Evolutionary conservation across 1,140 invertebrate genomes (phyloP).

Genomic region (Listronotus bonariensis): DNA sequence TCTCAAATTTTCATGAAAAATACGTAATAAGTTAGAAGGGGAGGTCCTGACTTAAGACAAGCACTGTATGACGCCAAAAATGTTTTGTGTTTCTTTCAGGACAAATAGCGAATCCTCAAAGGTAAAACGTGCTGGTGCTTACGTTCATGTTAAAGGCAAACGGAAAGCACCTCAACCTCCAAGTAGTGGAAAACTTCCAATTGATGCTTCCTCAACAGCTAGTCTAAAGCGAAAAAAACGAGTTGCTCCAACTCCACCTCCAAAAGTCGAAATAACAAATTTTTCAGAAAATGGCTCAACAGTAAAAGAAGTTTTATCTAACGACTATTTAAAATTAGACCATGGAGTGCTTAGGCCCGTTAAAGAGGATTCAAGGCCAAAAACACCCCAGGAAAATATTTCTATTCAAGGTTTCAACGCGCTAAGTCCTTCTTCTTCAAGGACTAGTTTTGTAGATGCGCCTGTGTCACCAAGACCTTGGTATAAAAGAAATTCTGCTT

Average conservation of each 20-base stretch:
- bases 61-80: too few relatives aligned
- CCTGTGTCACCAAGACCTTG: slow-evolving; percentile 65
- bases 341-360: slow-evolving; percentile 55
- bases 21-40: too few relatives aligned
- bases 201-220: slow-evolving; percentile 40
- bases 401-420: not conserved
- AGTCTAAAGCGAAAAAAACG: slow-evolving; percentile 62
- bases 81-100: slow-evolving; percentile 41
- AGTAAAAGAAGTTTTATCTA: slow-evolving; percentile 50
- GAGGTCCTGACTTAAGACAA: too few relatives aligned
- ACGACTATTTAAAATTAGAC: slow-evolving; percentile 59
- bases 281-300: slow-evolving; percentile 18
- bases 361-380: slow-evolving; percentile 39
- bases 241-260: slow-evolving; percentile 65
- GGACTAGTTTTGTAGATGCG: slow-evolving; percentile 44
- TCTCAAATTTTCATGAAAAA: too few relatives aligned
- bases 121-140: slow-evolving; percentile 56
- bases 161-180: slow-evolving; percentile 73
- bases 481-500: slow-evolving; percentile 62
- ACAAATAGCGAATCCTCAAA: slow-evolving; percentile 63
- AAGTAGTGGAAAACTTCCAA: slow-evolving; percentile 27
- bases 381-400: slow-evolving; percentile 10
- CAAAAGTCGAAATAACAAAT: slow-evolving; percentile 21
- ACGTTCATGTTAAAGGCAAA: slow-evolving; percentile 73
- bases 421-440: slow-evolving; percentile 31